phyloP scores from a whole-genome alignment of 2,888 invertebrate genomes.

The Phragmatobia fuliginosa region DNA sequence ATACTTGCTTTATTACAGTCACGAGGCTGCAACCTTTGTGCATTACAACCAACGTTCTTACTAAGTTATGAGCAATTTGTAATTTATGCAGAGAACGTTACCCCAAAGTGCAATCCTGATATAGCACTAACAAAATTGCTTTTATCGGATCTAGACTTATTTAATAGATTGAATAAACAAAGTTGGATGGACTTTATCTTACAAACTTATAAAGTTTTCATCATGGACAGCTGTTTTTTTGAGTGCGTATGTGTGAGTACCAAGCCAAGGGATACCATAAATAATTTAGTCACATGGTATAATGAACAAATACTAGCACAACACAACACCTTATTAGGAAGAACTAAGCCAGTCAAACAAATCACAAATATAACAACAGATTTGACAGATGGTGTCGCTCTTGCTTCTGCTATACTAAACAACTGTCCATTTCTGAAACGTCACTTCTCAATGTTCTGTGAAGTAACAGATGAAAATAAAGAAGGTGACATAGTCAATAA shows the following conservation, averaged over 20 bases:
- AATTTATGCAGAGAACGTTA: constrained; percentile 65
- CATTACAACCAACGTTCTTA: constrained; percentile 72
- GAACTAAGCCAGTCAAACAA: constrained; percentile 60
- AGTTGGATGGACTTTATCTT: constrained; percentile 88
- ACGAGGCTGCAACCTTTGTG: constrained; percentile 73
- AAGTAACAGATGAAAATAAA: constrained; percentile 69
- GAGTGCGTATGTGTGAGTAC: constrained; percentile 75
- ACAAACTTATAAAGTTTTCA: constrained; percentile 87
- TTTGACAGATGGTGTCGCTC: constrained; percentile 84
- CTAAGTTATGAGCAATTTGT: constrained; percentile 77
- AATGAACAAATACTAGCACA: constrained; percentile 68
- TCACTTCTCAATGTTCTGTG: constrained; percentile 78
- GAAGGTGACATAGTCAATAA: constrained; percentile 84
- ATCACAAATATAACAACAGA: constrained; percentile 82
- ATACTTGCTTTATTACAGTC: constrained; percentile 69
- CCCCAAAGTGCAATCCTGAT: constrained; percentile 71
- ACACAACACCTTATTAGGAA: constrained; percentile 59
- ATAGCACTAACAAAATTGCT: constrained; percentile 66
- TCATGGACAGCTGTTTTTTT: constrained; percentile 81
- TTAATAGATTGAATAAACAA: constrained; percentile 76
- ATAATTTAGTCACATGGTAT: constrained; percentile 75
- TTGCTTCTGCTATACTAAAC: constrained; percentile 84
- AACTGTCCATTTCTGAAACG: constrained; percentile 87
- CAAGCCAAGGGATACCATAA: constrained; percentile 66
- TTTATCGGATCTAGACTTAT: constrained; percentile 61